Conservation (phyloP, 1,140 invertebrate genomes). For the Brachionus sp. region DNA sequence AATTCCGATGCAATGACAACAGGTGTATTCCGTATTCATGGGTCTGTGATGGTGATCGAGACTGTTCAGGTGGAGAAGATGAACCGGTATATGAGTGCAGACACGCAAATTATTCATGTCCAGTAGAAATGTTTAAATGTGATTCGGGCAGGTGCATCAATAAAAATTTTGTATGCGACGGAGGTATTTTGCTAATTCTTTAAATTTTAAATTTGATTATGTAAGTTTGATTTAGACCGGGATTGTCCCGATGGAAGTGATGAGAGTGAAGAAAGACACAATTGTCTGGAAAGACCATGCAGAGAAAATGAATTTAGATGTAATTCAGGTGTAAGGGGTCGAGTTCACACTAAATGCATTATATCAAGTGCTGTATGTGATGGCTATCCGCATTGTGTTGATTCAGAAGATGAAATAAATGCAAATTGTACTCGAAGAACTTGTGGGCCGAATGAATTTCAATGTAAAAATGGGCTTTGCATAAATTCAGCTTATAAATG, state of each 20-base stretch:
- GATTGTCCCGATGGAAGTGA: conserved; percentile 38
- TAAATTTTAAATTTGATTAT: conserved; percentile 86
- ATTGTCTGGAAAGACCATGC: conserved; percentile 64
- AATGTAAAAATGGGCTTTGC: conserved; percentile 64
- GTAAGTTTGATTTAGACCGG: conserved; percentile 67
- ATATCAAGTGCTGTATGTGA: neutral
- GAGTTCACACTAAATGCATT: conserved; percentile 64
- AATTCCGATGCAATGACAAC: conserved; percentile 22
- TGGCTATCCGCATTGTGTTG: conserved; percentile 10
- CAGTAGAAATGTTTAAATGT: conserved; percentile 48
- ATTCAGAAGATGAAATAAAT: conserved; percentile 24
- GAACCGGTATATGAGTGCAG: conserved; percentile 64
- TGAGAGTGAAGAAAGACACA: neutral
- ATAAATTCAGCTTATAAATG: conserved; percentile 76
- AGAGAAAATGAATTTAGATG: conserved; percentile 79
- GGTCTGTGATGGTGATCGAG: conserved; percentile 87
- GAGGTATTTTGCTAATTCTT: conserved; percentile 64
- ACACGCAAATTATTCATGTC: neutral
- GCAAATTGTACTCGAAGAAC: conserved; percentile 62
- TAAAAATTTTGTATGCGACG: conserved; percentile 65
- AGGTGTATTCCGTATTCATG: neutral
- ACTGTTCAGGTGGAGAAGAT: conserved; percentile 93
- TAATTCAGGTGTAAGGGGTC: conserved; percentile 36
- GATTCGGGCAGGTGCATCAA: conserved; percentile 81
- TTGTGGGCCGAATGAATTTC: conserved; percentile 85